phyloP scores from a whole-genome alignment of 2,797 vertebrate genomes.

The Alectoris magna region DNA sequence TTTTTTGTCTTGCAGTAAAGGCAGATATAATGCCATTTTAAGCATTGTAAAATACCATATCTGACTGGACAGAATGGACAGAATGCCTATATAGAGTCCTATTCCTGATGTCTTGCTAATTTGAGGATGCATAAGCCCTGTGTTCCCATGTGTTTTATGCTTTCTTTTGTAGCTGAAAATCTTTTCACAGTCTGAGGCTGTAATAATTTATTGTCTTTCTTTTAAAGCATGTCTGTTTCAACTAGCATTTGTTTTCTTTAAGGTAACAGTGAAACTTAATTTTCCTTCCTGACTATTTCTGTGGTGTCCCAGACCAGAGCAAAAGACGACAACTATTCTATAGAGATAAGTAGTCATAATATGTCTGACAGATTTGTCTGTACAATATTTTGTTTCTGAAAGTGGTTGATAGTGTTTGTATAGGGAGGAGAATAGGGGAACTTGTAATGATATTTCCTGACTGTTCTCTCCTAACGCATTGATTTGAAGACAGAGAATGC shows the following conservation, averaged over 20 bases:
- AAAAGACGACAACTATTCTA: not conserved
- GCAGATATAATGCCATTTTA: not conserved
- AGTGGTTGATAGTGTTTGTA: not conserved
- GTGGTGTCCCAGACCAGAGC: rapidly evolving
- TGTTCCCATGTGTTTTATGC: not conserved
- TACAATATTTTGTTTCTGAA: not conserved
- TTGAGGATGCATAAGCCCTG: not conserved
- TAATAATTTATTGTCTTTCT: not conserved
- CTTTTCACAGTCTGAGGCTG: not conserved
- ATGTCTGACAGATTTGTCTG: not conserved
- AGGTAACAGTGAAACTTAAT: not conserved
- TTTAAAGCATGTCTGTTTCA: not conserved
- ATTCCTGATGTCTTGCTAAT: not conserved
- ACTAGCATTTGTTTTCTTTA: not conserved
- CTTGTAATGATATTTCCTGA: rapidly evolving
- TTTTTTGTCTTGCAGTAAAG: not conserved
- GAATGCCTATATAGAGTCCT: not conserved
- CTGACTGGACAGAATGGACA: not conserved
- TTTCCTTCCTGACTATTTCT: not conserved
- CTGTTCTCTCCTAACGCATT: not conserved
- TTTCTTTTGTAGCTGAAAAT: not conserved
- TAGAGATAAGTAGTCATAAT: not conserved
- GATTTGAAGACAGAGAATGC: not conserved
- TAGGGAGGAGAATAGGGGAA: not conserved
- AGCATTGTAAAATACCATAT: not conserved